phyloP scores from a whole-genome alignment of 2,888 invertebrate species.

The Cylloceria caligata region DNA sequence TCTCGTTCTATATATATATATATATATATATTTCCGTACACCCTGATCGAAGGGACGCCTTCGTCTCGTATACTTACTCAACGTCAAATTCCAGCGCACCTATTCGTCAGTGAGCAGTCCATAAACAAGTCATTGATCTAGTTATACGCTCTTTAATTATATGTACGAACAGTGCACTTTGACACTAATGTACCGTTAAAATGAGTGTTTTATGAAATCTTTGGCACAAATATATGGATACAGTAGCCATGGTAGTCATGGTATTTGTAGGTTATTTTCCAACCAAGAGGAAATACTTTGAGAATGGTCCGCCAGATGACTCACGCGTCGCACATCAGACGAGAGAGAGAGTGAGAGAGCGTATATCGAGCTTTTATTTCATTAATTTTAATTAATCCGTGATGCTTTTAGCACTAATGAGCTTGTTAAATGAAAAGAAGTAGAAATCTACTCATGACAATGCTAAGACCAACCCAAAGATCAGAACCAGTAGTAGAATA shows the following conservation, averaged over 20 bases:
- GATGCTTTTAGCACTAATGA: too few species aligned
- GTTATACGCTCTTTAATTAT: slow-evolving; percentile 18
- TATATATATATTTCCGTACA: not conserved
- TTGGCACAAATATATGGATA: too few species aligned
- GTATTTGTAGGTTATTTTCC: too few species aligned
- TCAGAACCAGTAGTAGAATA: not conserved
- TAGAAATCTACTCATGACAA: not conserved
- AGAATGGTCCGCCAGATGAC: too few species aligned
- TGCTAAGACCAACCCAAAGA: not conserved
- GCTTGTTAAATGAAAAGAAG: too few species aligned
- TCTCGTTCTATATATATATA: slow-evolving; percentile 1
- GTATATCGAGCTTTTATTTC: too few species aligned
- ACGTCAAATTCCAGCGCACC: slow-evolving; percentile 54
- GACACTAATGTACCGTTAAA: not conserved
- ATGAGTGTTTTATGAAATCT: too few species aligned
- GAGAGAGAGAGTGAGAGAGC: too few species aligned
- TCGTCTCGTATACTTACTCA: slow-evolving; percentile 1
- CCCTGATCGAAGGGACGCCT: not conserved
- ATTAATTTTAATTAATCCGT: too few species aligned
- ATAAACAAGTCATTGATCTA: slow-evolving; percentile 67
- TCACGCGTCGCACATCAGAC: too few species aligned
- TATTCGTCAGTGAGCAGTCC: slow-evolving; percentile 57
- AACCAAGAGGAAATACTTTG: too few species aligned
- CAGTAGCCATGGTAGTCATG: too few species aligned
- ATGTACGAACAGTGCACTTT: not conserved